Base-by-base conservation (phyloP, 2,888 invertebrate genomes). In the Erynnis tages region DNA sequence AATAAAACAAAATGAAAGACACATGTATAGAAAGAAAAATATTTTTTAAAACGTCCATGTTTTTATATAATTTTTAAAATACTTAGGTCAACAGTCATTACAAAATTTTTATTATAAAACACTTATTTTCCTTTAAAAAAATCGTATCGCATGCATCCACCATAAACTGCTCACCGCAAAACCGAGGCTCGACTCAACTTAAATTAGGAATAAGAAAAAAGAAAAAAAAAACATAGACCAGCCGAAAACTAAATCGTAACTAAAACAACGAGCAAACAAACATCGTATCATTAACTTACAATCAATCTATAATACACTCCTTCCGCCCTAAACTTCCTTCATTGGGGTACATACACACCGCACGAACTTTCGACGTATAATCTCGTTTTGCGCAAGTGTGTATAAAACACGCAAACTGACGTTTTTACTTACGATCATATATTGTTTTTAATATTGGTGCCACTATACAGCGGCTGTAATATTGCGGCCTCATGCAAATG, bases 251-350 rank as follows among this genome's bases (percentile, higher is more conserved):
- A 68, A 73, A 71, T 70, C 70, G 74, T 52, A 79, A 78, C 74
- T 76, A 79, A 79, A 79, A 76, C 76, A 83, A 83, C 75, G 71
- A 73, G 65, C 70, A 78, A 79, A 76, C 78, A 76, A 79, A 76
- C 67, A 70, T 69, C 61, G 59, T 57, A 56, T 61, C 58, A 60
- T 64, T 72, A 68, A 71, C 76, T 79, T 79, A 82, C 63, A 54
- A 66, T 71, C 76, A 72, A 69, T 67, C 72, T 83, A 83, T 82
- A 79, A 67, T 82, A 82, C 82, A 85, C 76, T 78, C 77, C 76
- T 71, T 72, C 71, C 69, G 19, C 21, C 11, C 13, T 19, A 48
- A 48, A 16, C 6, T 21, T 29, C 14, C 30, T 23, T 38, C 23
- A 23, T 2, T 34, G n/a, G 25, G 2, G 17, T 25, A 17, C 14